Evolutionary conservation across 37 sponge, comb jelly and placozoan genomes (phyloP), one percentile per base, ranked within the genome.

Genomic region (Bolinopsis microptera): DNA sequence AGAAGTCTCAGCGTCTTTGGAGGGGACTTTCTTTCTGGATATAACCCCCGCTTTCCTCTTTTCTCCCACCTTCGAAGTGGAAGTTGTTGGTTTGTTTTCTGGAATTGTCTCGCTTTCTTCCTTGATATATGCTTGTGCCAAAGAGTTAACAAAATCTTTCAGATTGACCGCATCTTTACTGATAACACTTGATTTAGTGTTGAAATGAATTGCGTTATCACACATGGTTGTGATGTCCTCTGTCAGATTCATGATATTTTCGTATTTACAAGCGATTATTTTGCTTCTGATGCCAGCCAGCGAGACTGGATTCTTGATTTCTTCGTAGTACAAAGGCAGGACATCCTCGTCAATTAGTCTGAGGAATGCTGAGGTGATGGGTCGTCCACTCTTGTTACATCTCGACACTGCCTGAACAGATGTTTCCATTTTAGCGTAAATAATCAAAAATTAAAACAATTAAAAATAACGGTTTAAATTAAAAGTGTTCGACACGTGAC

Each of bases 141-240:
- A 0, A 36, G 61, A 86, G 13, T 41, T 38, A 3, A 86, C 61
- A 41, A 86, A 39, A 41, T 86, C 90, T 40, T 40, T 86, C 90
- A 86, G 39, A n/a, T 39, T 41, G 61, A 86, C 48, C 3, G 90
- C 90, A 86, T 86, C 90, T 27, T 86, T 77, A 18, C 80, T 35
- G 3, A 77, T 77, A 34, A 77, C 18, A 77, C 80, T 77, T 1
- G 80, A 77, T 77, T 86, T 86, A 22, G 41, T 86, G 28, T 86
- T 41, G 24, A 41, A 86, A 27, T 39, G 30, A 26, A 38, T 86
- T 0, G 90, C 41, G 26, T 86, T 86, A 24, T 86, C 90, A 86
- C 90, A 38, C 26, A 86, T 24, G 23, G 21, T 39, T 0, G 16
- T 22, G 18, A 86, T 35, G 24, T 86, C 90, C 23, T 39, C 2